A percentile compares a stretch with the other conserved stretches of the same genome.
Evolutionary conservation across 2,113 vertebrate species (phyloP).

Genomic region (Felis catus): DNA sequence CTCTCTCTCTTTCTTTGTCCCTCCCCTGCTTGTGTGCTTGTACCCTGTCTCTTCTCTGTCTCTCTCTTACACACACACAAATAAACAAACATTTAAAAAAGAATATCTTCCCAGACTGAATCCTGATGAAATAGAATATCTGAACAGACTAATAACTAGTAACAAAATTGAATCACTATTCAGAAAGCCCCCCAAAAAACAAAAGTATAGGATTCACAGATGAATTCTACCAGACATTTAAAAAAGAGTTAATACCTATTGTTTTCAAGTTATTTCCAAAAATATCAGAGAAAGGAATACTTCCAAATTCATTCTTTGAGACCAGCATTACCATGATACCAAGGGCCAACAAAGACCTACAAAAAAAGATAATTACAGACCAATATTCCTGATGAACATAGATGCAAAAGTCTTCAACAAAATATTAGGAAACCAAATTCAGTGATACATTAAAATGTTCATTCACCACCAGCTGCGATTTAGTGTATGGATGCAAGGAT

Average conservation of each 20-base stretch:
- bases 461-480: background rate
- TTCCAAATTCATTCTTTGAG: background rate
- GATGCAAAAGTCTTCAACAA: background rate
- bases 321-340: background rate
- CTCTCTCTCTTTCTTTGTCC: background rate
- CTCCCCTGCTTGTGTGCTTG: background rate
- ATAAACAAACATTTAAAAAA: background rate
- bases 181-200: background rate
- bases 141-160: background rate
- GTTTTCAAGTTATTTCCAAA: background rate
- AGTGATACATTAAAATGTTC: background rate
- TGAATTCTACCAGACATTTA: background rate
- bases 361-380: background rate
- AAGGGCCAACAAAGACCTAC: background rate
- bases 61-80: background rate
- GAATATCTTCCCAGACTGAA: background rate
- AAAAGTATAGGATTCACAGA: background rate
- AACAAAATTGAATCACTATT: background rate
- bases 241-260: background rate
- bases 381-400: background rate
- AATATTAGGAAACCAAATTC: background rate
- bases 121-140: background rate
- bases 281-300: background rate
- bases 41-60: background rate
- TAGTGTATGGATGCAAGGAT: background rate